Base-by-base conservation (phyloP, 1,140 invertebrate species). In the Ooceraea biroi region DNA sequence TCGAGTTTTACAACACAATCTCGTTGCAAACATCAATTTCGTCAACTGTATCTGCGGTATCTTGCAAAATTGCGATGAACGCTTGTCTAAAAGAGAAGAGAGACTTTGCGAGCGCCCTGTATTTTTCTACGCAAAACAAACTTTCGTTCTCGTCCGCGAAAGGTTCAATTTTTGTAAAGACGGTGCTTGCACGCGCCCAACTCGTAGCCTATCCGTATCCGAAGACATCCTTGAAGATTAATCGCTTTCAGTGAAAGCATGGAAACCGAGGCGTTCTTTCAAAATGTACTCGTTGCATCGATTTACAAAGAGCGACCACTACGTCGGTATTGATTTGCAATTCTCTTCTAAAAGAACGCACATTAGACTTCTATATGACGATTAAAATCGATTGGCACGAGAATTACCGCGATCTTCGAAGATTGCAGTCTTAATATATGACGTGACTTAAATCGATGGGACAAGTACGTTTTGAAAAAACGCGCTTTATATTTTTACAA, bases 191-290 rank as follows among this genome's bases (percentile, higher is more conserved):
- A 7, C 10, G 72, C 36, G 55, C 17, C 7, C 30, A 50, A 25
- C 12, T 63, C 41, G 58, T 19, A 61, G 46, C 61, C 74, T 77
- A 66, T 52, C 7, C 52, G 27, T 52, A 66, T 55, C 46, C 60
- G 14, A 88, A 57, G 71, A 86, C 82, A 76, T 84, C 88, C 63
- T 87, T 87, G 77, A 82, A 89, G 87, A 88, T 89, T 89, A 86
- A 88, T 90, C 89, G 91, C 92, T 92, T 92, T 92, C 91, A 90
- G 84, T 92, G 92, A 92, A 92, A 92, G 92, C 91, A 90, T 90
- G 74, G 58, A 85, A 84, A 36, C 27, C 52, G 72, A 76, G 71
- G 66, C 85, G 83, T 88, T 88, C 83, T 87, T 87, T 88, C 87
- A 85, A 87, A 88, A 87, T 88, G 86, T 88, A 88, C 83, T 88